Base-by-base conservation (phyloP, 2,888 invertebrate genomes). In the Meloe dianella region DNA sequence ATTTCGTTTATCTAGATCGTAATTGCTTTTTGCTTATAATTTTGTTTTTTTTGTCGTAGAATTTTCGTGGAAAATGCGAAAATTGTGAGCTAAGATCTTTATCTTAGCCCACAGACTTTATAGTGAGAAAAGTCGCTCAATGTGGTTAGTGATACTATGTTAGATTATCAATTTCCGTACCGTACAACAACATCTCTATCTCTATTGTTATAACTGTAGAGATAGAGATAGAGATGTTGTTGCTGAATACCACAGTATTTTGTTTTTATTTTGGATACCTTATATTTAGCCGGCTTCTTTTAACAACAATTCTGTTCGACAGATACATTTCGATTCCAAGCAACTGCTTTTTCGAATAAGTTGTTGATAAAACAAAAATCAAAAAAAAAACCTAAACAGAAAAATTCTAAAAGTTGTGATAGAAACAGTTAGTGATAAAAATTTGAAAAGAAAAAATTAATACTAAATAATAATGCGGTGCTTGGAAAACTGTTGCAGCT, bases 351-450 rank as follows among this genome's bases (percentile, higher is more conserved):
- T 59, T 66, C 47, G 41, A 30, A 17, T 38, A 38, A 38, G n/a
- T 22, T 22, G 9, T 20, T 41, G 6, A 17, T 35, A 14, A 51
- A 41, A 41, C 4, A 8, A 41, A 6, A 41, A n/a, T 41, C 5
- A 35, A 30, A 56, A n/a, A 41, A 41, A 51, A 1, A 63, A 54
- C n/a, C 7, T 63, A 63, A 32, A 60, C 32, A 20, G 57, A 64
- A 61, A 71, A 71, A 78, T 78, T 79, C 78, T 78, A 79, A 79
- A 79, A 76, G 78, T 78, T 79, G 78, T 78, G 77, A 78, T 78
- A 78, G 77, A 72, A 68, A 69, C 38, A 65, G 58, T 71, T 76
- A 75, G 73, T 78, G 75, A 76, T 77, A 74, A 67, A 54, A 51
- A 10, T 22, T 51, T 17, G 2, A 7, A 41, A 41, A 35, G 14